Conservation (phyloP, 2,113 vertebrate genomes). For the Psophia crepitans region DNA sequence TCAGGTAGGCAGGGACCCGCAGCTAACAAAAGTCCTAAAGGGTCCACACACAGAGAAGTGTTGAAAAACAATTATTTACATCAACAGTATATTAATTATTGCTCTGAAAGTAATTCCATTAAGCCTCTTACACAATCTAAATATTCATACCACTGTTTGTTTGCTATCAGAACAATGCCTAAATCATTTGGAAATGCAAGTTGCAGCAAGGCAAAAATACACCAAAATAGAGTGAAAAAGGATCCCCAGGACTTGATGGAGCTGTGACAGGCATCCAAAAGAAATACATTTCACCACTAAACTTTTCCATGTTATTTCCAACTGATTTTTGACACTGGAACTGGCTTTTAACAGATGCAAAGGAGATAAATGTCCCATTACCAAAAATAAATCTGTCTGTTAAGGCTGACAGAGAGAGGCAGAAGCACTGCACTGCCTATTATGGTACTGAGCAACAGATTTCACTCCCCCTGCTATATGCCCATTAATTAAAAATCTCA, state of each 20-base stretch:
- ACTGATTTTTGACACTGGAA: conserved; percentile 34
- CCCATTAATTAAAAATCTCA: conserved; percentile 50
- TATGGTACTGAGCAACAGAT: conserved; percentile 61
- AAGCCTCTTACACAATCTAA: background rate
- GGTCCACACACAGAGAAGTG: background rate
- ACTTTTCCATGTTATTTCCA: conserved; percentile 26
- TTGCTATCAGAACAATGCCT: background rate
- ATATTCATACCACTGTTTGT: background rate
- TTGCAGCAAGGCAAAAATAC: background rate
- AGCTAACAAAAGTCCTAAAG: background rate
- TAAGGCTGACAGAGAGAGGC: conserved; percentile 32
- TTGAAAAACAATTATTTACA: background rate
- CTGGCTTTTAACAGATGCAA: conserved; percentile 41
- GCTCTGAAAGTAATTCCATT: background rate
- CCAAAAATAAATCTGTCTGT: conserved; percentile 61
- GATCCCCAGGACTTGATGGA: background rate
- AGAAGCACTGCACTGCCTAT: conserved; percentile 57
- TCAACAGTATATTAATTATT: background rate
- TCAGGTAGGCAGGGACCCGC: background rate
- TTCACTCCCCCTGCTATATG: conserved; percentile 37
- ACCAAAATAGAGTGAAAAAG: background rate
- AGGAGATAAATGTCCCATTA: conserved; percentile 61
- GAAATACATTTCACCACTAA: background rate
- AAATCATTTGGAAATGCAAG: background rate
- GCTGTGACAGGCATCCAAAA: background rate